Evolutionary conservation across 2,797 vertebrate genomes (phyloP).

Genomic region (Enteromius anoplus): DNA sequence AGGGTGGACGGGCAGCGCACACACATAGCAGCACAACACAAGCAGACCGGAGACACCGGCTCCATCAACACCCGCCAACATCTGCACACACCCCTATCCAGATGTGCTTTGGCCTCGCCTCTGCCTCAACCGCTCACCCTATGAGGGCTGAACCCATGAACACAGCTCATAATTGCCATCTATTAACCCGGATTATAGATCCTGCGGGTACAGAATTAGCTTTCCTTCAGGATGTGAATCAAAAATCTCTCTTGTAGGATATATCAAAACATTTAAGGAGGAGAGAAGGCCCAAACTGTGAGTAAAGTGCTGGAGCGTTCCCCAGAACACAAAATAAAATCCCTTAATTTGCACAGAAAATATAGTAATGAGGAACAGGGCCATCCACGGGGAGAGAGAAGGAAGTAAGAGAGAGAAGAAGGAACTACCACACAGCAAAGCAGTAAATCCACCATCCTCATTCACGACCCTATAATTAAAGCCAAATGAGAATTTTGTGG

Average conservation of each 20-base stretch:
- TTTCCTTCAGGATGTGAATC: conserved; percentile 12
- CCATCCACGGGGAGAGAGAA: background rate
- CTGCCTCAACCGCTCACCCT: conserved; percentile 17
- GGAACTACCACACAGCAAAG: conserved; percentile 39
- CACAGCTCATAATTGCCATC: conserved; percentile 17
- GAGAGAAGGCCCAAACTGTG: background rate
- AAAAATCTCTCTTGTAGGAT: conserved; percentile 9
- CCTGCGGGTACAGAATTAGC: background rate
- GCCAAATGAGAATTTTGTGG: conserved; percentile 64
- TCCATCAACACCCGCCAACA: conserved; percentile 62
- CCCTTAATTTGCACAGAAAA: background rate
- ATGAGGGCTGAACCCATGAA: conserved; percentile 1
- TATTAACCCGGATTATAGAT: conserved; percentile 24
- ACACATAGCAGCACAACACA: conserved; percentile 44
- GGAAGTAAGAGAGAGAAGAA: conserved; percentile 5
- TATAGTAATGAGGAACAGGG: conserved; percentile 29
- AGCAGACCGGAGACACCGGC: conserved; percentile 53
- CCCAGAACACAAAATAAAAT: background rate
- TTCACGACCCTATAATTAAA: conserved; percentile 57
- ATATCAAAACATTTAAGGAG: conserved; percentile 1
- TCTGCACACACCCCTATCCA: conserved; percentile 53
- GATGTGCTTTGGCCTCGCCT: conserved; percentile 49
- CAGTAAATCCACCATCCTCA: conserved; percentile 57
- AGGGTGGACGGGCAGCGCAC: background rate
- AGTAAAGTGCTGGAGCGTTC: background rate